Conservation (phyloP, 2,113 vertebrate genomes). For the Tinamus guttatus region DNA sequence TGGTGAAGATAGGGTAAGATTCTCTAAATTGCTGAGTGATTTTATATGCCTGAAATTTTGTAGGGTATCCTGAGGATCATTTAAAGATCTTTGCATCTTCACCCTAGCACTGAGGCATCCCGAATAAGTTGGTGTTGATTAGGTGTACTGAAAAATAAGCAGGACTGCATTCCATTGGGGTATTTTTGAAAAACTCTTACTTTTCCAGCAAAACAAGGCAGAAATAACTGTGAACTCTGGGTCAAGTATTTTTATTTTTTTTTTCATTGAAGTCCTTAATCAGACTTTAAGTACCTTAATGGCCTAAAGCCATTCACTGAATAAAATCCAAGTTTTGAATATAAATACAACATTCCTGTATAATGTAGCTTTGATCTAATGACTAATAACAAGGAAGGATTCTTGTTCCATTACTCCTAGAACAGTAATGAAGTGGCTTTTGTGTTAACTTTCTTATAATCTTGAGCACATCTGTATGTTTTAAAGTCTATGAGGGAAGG, state of each 20-base stretch:
- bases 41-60: background rate
- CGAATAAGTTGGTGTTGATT: background rate
- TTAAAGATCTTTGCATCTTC: background rate
- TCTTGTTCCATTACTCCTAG: conserved; percentile 10
- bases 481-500: background rate
- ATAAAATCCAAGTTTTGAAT: conserved; percentile 32
- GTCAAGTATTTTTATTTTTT: background rate
- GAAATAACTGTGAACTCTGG: background rate
- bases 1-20: background rate
- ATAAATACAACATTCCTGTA: conserved; percentile 8
- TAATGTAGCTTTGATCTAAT: conserved; percentile 49
- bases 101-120: background rate
- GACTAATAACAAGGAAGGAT: conserved; percentile 6
- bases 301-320: conserved; percentile 15
- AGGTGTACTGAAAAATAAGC: background rate
- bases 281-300: conserved; percentile 3
- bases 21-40: background rate
- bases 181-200: background rate
- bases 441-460: conserved; percentile 8
- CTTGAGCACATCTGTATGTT: conserved; percentile 9
- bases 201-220: background rate
- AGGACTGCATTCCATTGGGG: background rate
- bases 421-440: conserved; percentile 8
- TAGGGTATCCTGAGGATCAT: background rate
- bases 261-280: conserved; percentile 6